Base-by-base conservation (phyloP, 2,888 invertebrate species). In the Leptarthrus brevirostris region DNA sequence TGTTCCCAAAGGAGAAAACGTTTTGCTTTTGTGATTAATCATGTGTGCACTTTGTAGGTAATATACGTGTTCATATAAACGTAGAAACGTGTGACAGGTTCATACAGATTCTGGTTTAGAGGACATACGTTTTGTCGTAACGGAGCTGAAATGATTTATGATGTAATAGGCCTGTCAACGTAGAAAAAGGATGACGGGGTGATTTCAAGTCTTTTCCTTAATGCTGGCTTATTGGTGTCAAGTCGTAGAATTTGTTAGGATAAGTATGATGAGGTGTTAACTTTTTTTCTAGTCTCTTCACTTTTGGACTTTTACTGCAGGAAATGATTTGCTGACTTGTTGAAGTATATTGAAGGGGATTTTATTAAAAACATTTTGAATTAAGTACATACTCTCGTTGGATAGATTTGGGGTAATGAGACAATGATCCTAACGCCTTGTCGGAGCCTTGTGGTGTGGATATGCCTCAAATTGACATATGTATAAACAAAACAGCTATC, bases 21-120 rank as follows among this genome's bases (percentile, higher is more conserved):
- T 34, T 56, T 56, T 30, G 56, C 56, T 56, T 56, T 56, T 56
- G 56, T 56, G 56, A 56, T 56, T 56, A 56, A 56, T 56, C 56
- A 56, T 56, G 56, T 56, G 56, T 56, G 56, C 56, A 56, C 56
- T 16, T n/a, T n/a, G n/a, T n/a, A n/a, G n/a, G n/a, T 30, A 4
- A 30, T 30, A 30, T 30, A 30, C 5, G 30, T 30, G 30, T 4
- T 8, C 8, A 8, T 30, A 30, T 30, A 1, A 6, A 30, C 30
- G 30, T 30, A 30, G n/a, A 24, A 53, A 53, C n/a, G 26, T 56
- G 26, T 56, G 56, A 14, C 56, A 56, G 24, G 26, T 56, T 56
- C 56, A 56, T 56, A 8, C 8, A 56, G 16, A 56, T 30, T 56
- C 56, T 30, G 24, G 30, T 56, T 56, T 56, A 26, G 56, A 56